Base-by-base conservation (phyloP, 2,113 vertebrate species). In the Smithornis capensis region DNA sequence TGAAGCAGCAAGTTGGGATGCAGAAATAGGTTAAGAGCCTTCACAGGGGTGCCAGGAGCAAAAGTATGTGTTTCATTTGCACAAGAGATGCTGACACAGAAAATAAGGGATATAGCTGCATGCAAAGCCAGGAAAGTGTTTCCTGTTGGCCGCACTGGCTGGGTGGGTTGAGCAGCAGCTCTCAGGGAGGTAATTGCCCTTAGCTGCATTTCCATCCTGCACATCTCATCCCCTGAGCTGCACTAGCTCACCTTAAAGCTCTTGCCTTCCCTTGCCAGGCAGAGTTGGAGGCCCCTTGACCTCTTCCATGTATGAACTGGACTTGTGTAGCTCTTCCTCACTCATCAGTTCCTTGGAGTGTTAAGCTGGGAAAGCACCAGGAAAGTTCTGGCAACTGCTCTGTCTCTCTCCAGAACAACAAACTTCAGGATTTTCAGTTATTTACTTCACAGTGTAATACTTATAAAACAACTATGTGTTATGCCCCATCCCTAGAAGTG, bases 221-320 rank as follows among this genome's bases (percentile, higher is more conserved):
- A 19, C 7, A 5, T 33, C 28, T 35, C 2, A 0, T 15, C 19
- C 29, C 55, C 5, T 6, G 4, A 50, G 29, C 14, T 25, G 22
- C 31, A 14, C 9, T n/a, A 49, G 9, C 80, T 38, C 45, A 6
- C 5, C 44, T 19, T 28, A 21, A 27, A 79, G 27, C 50, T 60
- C 67, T 42, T 22, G 7, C 3, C 22, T 49, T 22, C 23, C 44
- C 50, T 38, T 50, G 12, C 14, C 15, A 1, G 56, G 37, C 3
- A 13, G 16, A 40, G 37, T 15, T 47, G 44, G 76, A 57, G 12
- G 7, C 12, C 25, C 50, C 55, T 5, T 12, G 6, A 44, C 12
- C 60, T 29, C 17, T 60, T 17, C 0, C 14, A 21, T 0, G 1
- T 0, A 0, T 3, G 21, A 67, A 19, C 37, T 47, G 35, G 7